Evolutionary conservation across 2,113 vertebrate genomes (phyloP).

Genomic region (Cyanocitta stelleri): DNA sequence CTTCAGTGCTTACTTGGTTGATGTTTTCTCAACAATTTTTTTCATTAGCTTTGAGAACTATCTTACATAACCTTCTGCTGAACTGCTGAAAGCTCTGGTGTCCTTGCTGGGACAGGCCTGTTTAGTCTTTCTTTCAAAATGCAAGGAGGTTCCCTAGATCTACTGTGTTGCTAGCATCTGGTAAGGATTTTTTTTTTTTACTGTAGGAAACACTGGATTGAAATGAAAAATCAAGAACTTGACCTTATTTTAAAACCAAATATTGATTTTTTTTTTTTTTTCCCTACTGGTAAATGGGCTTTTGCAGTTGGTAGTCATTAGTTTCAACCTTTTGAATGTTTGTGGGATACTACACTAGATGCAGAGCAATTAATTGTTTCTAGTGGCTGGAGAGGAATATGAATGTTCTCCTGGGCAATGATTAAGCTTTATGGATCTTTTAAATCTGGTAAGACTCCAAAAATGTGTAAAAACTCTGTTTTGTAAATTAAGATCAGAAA

Average conservation of each 20-base stretch:
- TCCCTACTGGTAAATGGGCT: background rate
- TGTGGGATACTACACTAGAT: background rate
- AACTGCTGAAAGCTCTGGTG: background rate
- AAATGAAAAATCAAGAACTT: background rate
- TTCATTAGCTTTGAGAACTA: background rate
- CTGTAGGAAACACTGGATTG: background rate
- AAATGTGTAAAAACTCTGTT: conserved; percentile 63
- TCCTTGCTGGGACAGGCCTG: background rate
- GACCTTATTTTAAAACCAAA: background rate
- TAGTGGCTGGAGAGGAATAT: background rate
- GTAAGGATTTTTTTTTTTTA: background rate
- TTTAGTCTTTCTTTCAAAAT: background rate
- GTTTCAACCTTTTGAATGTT: background rate
- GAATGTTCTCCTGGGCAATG: conserved; percentile 18
- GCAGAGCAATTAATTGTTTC: background rate
- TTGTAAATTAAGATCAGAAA: conserved; percentile 67
- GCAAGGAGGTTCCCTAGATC: background rate
- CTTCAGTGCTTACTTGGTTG: background rate
- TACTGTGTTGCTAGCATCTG: background rate
- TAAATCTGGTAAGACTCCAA: conserved; percentile 51
- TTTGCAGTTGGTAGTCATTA: conserved; percentile 17
- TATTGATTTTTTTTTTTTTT: background rate
- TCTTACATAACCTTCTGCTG: background rate
- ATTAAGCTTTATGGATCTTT: conserved; percentile 33
- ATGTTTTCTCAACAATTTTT: background rate